These are phyloP conservation scores for Holothuria glaberrima DNA, from an alignment of 35 echinoderm and acorn worm species.

Conservation along the genomic window DNA sequence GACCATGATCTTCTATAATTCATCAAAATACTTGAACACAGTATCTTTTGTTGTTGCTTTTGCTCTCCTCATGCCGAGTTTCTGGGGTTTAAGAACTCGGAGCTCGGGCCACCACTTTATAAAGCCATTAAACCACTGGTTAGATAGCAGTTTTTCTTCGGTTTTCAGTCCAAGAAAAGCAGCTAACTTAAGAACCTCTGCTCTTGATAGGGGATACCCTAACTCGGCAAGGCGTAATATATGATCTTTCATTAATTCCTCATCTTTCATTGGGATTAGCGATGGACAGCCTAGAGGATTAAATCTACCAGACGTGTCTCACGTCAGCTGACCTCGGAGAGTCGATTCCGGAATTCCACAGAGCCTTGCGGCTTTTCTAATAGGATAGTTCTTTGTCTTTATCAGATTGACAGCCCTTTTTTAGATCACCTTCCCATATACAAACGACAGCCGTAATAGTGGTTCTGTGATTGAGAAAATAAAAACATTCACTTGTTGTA, in stretches of 20 bases:
- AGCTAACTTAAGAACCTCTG: not conserved
- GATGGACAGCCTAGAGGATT: no score
- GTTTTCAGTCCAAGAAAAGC: not conserved
- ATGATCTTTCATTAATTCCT: not conserved
- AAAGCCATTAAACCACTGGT: not conserved
- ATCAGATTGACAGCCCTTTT: no score
- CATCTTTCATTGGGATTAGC: not conserved
- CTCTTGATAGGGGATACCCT: not conserved
- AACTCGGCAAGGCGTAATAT: not conserved
- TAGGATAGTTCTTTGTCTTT: no score
- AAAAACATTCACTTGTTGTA: no score
- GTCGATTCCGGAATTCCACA: not conserved
- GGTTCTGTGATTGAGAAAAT: not conserved
- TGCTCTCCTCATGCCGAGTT: no score
- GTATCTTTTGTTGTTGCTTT: no score
- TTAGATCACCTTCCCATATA: no score
- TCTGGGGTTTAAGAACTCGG: slow-evolving; percentile 1
- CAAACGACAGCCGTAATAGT: no score
- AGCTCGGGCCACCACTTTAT: not conserved
- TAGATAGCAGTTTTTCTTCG: not conserved
- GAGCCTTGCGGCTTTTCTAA: no score
- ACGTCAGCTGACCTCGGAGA: not conserved
- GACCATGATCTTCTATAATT: not conserved
- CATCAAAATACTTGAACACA: no score
- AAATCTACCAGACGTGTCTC: not conserved